These are phyloP conservation scores for Phaenicophaeus curvirostris DNA, from an alignment of 2,797 vertebrate species.

Conservation along the genomic window DNA sequence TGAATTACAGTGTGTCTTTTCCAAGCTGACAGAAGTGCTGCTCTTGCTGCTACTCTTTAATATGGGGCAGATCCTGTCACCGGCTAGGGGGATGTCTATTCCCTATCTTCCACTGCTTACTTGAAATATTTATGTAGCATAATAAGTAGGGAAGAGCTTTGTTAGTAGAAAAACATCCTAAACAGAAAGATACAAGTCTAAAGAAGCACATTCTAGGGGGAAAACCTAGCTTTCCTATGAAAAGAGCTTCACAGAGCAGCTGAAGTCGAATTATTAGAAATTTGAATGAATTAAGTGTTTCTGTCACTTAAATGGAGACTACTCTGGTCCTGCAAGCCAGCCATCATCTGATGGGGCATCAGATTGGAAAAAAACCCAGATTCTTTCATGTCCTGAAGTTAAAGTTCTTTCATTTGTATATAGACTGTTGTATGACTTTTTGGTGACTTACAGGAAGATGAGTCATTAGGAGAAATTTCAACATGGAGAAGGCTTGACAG, in stretches of 20 bases:
- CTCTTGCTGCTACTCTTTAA: neutral
- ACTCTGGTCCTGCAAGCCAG: neutral
- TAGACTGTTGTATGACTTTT: neutral
- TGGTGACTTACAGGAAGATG: neutral
- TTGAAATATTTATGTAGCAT: neutral
- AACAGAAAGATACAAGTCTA: neutral
- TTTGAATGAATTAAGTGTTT: neutral
- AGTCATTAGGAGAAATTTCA: slow-evolving; percentile 1
- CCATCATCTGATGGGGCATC: neutral
- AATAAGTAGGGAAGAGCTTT: neutral
- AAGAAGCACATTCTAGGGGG: neutral
- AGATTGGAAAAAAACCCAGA: neutral
- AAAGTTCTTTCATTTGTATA: neutral
- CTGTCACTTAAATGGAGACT: neutral
- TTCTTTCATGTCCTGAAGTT: neutral
- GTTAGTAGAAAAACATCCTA: neutral
- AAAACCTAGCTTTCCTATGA: neutral
- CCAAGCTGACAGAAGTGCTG: neutral
- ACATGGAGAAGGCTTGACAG: neutral
- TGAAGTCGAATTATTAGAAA: neutral
- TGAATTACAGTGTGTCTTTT: neutral
- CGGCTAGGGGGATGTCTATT: neutral
- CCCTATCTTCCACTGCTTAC: neutral
- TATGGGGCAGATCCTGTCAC: neutral
- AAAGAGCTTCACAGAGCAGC: neutral